These are phyloP conservation scores for Alauda arvensis DNA, from an alignment of 2,797 vertebrate species.

Conservation along the genomic window DNA sequence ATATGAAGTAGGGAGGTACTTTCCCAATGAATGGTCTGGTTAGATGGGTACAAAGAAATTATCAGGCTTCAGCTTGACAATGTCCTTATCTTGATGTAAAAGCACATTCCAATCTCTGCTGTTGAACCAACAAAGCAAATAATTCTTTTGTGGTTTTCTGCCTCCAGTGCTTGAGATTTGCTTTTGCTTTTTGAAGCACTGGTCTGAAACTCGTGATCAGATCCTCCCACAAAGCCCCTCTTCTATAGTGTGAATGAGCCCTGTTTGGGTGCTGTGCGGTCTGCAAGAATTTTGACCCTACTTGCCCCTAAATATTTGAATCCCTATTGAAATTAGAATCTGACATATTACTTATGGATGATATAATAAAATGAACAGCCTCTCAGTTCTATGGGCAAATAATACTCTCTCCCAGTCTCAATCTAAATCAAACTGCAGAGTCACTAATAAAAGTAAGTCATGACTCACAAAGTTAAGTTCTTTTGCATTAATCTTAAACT, in stretches of 20 bases:
- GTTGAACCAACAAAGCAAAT: neutral
- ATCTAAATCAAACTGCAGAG: slow-evolving; percentile 24
- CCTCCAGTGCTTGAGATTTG: neutral
- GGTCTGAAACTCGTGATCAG: neutral
- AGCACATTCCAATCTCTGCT: neutral
- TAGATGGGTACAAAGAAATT: neutral
- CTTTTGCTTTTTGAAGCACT: neutral
- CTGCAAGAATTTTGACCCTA: neutral
- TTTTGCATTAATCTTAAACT: slow-evolving; percentile 54
- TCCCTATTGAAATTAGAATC: neutral
- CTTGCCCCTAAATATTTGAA: neutral
- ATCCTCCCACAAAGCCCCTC: neutral
- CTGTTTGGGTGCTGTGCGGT: neutral
- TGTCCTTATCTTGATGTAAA: neutral
- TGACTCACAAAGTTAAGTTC: slow-evolving; percentile 53
- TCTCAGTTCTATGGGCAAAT: slow-evolving; percentile 23
- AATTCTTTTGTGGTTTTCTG: neutral
- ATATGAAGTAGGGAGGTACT: neutral
- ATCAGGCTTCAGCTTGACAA: neutral
- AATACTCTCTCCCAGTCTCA: neutral
- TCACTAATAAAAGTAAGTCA: slow-evolving; percentile 48
- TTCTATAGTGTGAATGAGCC: neutral
- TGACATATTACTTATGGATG: slow-evolving; percentile 10
- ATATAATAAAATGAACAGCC: slow-evolving; percentile 13
- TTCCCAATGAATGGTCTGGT: neutral